These are phyloP conservation scores for Macaca mulatta DNA, from an alignment of 2,113 vertebrate species.

Conservation along the genomic window DNA sequence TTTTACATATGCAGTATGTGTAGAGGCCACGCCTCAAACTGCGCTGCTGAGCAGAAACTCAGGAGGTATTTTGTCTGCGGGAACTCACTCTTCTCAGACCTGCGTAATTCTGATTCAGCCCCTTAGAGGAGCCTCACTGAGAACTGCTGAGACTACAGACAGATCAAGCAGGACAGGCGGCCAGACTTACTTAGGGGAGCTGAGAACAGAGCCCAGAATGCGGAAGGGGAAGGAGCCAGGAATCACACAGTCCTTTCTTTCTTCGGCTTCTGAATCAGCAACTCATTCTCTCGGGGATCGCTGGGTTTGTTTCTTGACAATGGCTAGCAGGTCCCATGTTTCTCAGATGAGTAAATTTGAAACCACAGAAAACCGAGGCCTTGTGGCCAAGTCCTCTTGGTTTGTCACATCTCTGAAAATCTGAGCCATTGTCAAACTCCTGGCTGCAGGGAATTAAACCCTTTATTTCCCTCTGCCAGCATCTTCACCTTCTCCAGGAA, in stretches of 20 bases:
- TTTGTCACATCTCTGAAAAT: not conserved
- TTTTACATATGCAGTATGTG: conserved; percentile 2
- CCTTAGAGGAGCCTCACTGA: not conserved
- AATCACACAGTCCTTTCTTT: not conserved
- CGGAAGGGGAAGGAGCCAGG: conserved; percentile 15
- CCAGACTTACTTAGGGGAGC: not conserved
- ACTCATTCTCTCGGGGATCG: not conserved
- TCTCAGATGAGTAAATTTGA: conserved; percentile 40
- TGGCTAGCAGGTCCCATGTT: not conserved
- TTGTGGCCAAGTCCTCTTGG: not conserved
- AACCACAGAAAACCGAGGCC: conserved; percentile 4
- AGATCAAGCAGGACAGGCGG: not conserved
- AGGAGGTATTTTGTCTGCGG: not conserved
- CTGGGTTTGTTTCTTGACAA: not conserved
- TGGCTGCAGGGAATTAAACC: not conserved
- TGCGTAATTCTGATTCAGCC: not conserved
- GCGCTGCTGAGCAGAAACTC: not conserved
- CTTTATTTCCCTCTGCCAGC: not conserved
- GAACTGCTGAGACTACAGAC: not conserved
- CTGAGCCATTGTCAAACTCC: not conserved
- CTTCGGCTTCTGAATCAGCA: conserved; percentile 43
- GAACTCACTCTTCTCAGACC: not conserved
- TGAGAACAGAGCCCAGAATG: conserved; percentile 28
- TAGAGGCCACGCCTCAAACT: not conserved
- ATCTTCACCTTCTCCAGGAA: not conserved